Conservation (phyloP, 92 coral and sea anemone species). For the Parazoanthus darwini region DNA sequence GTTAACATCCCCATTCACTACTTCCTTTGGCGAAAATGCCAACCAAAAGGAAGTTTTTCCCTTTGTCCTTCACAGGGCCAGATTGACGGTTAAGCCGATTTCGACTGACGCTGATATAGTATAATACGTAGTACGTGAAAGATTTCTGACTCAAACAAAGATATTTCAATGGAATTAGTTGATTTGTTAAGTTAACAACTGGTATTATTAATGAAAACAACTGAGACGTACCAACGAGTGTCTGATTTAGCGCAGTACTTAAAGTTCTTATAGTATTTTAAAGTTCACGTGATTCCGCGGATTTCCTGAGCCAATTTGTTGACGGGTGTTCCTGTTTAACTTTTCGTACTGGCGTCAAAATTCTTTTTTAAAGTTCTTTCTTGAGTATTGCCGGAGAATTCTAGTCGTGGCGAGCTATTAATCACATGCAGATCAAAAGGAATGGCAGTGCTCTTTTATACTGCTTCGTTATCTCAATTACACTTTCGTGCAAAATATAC, state of each 20-base stretch:
- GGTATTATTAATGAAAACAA: no score
- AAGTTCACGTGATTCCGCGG: background rate
- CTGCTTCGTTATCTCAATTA: no score
- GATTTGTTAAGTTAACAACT: background rate
- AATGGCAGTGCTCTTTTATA: no score
- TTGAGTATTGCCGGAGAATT: background rate
- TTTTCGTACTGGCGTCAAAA: background rate
- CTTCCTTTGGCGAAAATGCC: background rate
- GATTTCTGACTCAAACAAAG: background rate
- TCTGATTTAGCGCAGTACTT: background rate
- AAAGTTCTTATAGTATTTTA: background rate
- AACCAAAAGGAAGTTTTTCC: background rate
- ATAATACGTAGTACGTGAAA: background rate
- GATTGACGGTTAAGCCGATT: background rate
- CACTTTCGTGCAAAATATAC: no score
- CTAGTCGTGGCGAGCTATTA: background rate
- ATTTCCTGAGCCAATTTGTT: background rate
- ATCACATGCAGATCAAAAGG: background rate
- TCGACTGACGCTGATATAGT: background rate
- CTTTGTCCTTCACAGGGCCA: background rate
- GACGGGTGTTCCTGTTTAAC: background rate
- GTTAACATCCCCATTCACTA: background rate
- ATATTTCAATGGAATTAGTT: background rate
- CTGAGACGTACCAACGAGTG: background rate
- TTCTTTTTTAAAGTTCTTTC: background rate